Evolutionary conservation across 2,888 invertebrate species (phyloP), one percentile per base, ranked within the genome.

Genomic region (Octodonta nipae): DNA sequence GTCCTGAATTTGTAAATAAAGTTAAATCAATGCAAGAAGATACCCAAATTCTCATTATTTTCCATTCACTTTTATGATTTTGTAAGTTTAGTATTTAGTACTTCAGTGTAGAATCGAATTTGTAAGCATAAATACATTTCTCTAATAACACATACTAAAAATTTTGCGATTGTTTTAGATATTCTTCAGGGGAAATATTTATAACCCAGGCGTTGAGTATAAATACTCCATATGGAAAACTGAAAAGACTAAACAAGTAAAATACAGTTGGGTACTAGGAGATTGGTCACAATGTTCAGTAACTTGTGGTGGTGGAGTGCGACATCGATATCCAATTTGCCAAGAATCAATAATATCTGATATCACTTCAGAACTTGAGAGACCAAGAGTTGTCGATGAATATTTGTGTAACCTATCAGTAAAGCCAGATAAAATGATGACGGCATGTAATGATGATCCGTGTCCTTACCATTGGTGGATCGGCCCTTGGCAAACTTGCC

Each of bases 401-500:
- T 43, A 48, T 29, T 51, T 53, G 41, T 62, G 62, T 40, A 52
- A 58, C n/a, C 41, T 43, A 10, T 34, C 46, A 1, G 65, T 68
- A 38, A 68, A 68, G 11, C 75, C 75, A 13, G 63, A 65, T 26
- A 73, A 77, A 44, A 63, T 72, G 47, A 69, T 71, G 52, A 68
- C 76, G 42, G 63, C 66, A 26, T 86, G 86, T 56, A 76, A 74
- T 52, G 67, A 65, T 36, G 70, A 73, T 43, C 65, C 69, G 20
- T 76, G 78, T 55, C 77, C 76, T 6, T 71, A 76, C n/a, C 73
- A 74, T 54, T 89, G 88, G 88, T 86, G 85, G 82, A 68, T 75
- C 13, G 87, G 86, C 1, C 75, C 80, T 0, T 91, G 89, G 89
- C 81, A 82, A 50, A 73, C 78, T 36, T 89, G 89, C 58, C 73